These are phyloP conservation scores for Buceros bicornis DNA, from an alignment of 2,797 vertebrate species.

Conservation along the genomic window DNA sequence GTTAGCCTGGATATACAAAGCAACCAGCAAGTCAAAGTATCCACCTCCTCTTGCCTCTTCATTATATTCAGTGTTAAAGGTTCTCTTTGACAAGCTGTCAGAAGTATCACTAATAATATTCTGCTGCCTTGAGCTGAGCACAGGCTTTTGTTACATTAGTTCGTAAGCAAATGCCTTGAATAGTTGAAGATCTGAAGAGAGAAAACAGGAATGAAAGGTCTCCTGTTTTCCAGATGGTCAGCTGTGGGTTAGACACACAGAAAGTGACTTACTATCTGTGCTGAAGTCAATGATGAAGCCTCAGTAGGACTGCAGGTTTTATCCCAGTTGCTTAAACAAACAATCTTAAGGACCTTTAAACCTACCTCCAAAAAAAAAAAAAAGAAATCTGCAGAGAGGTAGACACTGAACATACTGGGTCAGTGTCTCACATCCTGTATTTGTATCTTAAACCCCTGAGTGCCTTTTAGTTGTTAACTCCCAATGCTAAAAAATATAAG, in stretches of 20 bases:
- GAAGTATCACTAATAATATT: neutral
- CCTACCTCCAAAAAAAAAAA: neutral
- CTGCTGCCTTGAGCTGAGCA: neutral
- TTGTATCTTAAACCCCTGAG: neutral
- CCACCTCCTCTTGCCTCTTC: neutral
- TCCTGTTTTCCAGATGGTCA: neutral
- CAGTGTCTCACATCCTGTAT: neutral
- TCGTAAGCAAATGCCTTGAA: neutral
- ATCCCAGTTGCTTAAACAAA: neutral
- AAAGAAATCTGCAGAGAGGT: neutral
- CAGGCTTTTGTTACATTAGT: neutral
- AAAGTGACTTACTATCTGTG: neutral
- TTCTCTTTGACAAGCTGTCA: neutral
- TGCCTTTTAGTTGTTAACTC: neutral
- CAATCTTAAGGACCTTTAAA: neutral
- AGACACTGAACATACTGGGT: neutral
- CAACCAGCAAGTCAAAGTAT: neutral
- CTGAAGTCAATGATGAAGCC: neutral
- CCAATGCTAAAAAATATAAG: neutral
- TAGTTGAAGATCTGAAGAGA: neutral
- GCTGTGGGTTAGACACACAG: neutral
- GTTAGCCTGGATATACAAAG: accelerated
- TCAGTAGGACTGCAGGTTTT: neutral
- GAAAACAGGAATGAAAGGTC: neutral
- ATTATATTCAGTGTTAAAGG: neutral